Conservation (phyloP, 2,888 invertebrate species). For the Malacosoma neustria region DNA sequence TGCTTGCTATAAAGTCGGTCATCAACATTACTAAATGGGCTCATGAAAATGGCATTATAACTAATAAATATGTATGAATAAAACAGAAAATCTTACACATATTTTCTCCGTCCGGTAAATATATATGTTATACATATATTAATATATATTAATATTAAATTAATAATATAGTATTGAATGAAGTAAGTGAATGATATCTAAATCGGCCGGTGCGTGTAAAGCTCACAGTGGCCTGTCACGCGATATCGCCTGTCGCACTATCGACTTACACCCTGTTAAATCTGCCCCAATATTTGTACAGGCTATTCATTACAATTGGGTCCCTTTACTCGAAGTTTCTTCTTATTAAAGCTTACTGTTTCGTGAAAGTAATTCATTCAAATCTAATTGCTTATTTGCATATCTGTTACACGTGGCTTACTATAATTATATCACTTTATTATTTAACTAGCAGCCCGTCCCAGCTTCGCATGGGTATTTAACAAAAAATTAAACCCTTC, state of each 20-base stretch:
- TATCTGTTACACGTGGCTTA: background rate
- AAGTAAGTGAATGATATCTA: slow-evolving; percentile 47
- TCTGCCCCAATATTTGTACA: slow-evolving; percentile 67
- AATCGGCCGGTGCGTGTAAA: slow-evolving; percentile 41
- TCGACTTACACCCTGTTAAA: slow-evolving; percentile 70
- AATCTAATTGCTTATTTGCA: background rate
- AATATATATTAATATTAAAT: too few species aligned
- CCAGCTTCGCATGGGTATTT: too few species aligned
- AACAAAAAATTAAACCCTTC: too few species aligned
- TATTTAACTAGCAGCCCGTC: too few species aligned
- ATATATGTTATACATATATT: too few species aligned
- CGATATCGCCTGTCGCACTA: slow-evolving; percentile 61
- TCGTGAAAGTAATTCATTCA: background rate
- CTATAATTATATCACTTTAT: background rate
- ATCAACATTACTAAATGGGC: too few species aligned
- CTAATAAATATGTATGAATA: too few species aligned
- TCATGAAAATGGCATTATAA: too few species aligned
- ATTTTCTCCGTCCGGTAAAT: too few species aligned
- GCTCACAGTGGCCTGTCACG: slow-evolving; percentile 39
- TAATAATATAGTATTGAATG: slow-evolving; percentile 33
- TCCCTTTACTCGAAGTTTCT: slow-evolving; percentile 58
- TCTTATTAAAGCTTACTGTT: slow-evolving; percentile 34
- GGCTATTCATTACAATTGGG: slow-evolving; percentile 58
- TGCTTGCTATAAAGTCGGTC: too few species aligned
- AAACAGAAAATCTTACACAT: too few species aligned